Base-by-base conservation (phyloP, 2,888 invertebrate genomes). In the Melolontha melolontha region DNA sequence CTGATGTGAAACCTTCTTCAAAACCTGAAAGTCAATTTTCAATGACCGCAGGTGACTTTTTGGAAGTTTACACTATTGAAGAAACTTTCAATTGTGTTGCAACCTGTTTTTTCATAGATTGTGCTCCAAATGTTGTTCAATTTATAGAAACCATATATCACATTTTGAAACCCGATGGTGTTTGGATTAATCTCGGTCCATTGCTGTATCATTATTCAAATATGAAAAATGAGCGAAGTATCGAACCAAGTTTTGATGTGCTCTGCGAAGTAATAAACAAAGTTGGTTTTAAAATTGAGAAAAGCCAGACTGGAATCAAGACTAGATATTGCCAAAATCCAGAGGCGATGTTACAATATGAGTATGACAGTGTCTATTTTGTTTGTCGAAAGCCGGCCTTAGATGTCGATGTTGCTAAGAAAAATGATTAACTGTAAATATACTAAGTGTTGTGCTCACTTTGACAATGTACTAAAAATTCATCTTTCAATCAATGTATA, bases 41-140 rank as follows among this genome's bases (percentile, higher is more conserved):
- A 2, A 98, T 99, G 93, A 93, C 94, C 0, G 98, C 98, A 11
- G 99, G 98, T 0, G 98, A 98, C 82, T 99, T 98, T 80, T 85
- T 97, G 12, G 96, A 97, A 86, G 95, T 96, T 7, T 93, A 93
- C 80, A 90, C 87, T 1, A 87, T 88, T 44, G 77, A 84, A 49
- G 89, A 91, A 70, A 87, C 90, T 59, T 97, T 97, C 93, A 91
- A 97, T 78, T 96, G 95, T 80, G 91, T 99, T 0, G 94, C 95
- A 0, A 97, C 98, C 0, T 97, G 98, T 75, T 99, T 99, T 85
- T 99, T 99, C 83, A 94, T 99, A 66, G 99, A 99, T 84, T 99
- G 99, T 78, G 98, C 98, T 0, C 94, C 95, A 69, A 99, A 99
- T 82, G 92, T 98, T 14, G 92, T 98, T 2, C 92, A 94, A 78